Conservation (phyloP, 2,888 invertebrate genomes). For the Dryobota labecula region DNA sequence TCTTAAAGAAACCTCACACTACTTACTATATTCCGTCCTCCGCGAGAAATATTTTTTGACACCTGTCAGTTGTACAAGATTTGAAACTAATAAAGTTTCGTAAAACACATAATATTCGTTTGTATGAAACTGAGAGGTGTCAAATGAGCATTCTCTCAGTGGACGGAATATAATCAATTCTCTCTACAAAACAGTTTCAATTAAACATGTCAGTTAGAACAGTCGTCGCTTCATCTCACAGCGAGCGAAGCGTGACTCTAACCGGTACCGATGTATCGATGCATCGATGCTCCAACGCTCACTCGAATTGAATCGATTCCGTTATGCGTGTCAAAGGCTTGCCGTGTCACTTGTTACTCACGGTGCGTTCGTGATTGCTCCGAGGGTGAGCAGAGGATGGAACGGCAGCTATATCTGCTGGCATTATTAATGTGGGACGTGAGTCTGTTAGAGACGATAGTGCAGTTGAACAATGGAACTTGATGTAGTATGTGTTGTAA, state of each 20-base stretch:
- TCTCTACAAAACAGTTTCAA: not conserved
- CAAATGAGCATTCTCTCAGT: no score
- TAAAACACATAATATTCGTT: no score
- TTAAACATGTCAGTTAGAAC: not conserved
- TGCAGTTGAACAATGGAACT: not conserved
- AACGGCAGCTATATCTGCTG: constrained; percentile 4
- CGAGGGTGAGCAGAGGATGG: constrained; percentile 6
- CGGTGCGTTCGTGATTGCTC: constrained; percentile 25
- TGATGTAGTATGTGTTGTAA: no score
- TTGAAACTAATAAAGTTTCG: no score
- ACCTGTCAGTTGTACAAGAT: no score
- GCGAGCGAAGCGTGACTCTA: constrained; percentile 33
- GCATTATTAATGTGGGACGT: constrained; percentile 1
- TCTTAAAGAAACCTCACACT: no score
- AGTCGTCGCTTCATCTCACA: not conserved
- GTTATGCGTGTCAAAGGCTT: constrained; percentile 47
- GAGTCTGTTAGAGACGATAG: not conserved
- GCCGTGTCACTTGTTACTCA: constrained; percentile 33
- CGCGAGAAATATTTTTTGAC: no score
- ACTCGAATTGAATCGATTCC: constrained; percentile 31
- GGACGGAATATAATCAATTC: not conserved
- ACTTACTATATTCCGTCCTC: no score
- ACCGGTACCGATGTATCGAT: constrained; percentile 18
- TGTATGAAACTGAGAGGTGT: no score
- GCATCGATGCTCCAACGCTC: constrained; percentile 20